Conservation (phyloP, 2,888 invertebrate genomes). For the Strigamia maritima region DNA sequence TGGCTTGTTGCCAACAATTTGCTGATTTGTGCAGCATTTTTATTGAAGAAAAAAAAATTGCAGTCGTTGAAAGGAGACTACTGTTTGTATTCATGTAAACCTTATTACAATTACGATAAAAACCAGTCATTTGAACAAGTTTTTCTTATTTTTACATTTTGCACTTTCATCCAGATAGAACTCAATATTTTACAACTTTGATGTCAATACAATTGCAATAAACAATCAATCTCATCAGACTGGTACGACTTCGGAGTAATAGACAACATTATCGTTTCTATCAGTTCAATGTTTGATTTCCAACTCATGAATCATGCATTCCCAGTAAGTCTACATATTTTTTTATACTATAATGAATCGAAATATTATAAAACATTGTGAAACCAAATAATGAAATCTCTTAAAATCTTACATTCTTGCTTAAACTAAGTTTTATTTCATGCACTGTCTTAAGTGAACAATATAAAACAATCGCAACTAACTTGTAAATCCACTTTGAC, state of each 20-base stretch:
- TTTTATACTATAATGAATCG: neutral
- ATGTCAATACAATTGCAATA: neutral
- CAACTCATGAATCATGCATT: neutral
- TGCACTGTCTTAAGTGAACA: neutral
- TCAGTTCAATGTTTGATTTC: neutral
- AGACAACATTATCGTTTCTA: neutral
- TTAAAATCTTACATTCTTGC: neutral
- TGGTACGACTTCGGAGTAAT: neutral
- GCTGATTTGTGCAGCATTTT: neutral
- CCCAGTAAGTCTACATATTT: neutral
- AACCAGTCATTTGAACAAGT: constrained; percentile 15
- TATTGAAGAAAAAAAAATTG: neutral
- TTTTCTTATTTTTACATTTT: neutral
- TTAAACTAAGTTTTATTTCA: no score
- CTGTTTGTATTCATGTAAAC: constrained; percentile 27
- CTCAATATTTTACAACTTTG: neutral
- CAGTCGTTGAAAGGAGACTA: neutral
- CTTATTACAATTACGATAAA: constrained; percentile 34
- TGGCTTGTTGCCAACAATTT: neutral
- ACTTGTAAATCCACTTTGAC: no score
- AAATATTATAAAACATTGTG: neutral
- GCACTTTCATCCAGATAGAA: neutral
- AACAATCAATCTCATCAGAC: neutral
- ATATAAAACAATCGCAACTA: no score
- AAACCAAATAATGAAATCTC: neutral